Evolutionary conservation across 2,888 invertebrate genomes (phyloP).

Genomic region (Erpobdella octoculata): DNA sequence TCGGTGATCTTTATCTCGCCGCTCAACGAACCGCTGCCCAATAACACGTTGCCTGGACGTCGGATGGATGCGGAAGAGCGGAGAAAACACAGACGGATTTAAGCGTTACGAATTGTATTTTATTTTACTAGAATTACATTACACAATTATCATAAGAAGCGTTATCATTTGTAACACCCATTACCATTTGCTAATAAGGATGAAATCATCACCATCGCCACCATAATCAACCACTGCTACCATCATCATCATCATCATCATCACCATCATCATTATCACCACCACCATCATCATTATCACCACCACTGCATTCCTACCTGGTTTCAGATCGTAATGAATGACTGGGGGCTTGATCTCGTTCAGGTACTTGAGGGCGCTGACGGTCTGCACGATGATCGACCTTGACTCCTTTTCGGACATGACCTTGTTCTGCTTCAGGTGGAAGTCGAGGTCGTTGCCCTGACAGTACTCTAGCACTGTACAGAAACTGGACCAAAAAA

Average conservation of each 20-base stretch:
- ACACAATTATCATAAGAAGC: too few species aligned
- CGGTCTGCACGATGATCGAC: slow-evolving; percentile 98
- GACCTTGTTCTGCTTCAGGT: slow-evolving; percentile 86
- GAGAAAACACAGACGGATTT: too few species aligned
- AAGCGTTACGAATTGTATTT: too few species aligned
- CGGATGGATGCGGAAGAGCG: too few species aligned
- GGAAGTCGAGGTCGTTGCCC: slow-evolving; percentile 99
- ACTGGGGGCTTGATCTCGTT: slow-evolving; percentile 99
- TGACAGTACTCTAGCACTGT: slow-evolving; percentile 99
- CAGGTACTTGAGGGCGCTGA: slow-evolving; percentile 96
- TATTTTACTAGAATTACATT: too few species aligned
- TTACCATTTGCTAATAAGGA: background rate
- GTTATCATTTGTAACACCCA: too few species aligned
- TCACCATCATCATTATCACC: slow-evolving; percentile 9
- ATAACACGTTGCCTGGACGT: slow-evolving; percentile 75
- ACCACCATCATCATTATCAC: slow-evolving; percentile 15
- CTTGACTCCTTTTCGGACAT: slow-evolving; percentile 98
- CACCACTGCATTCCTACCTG: slow-evolving; percentile 62
- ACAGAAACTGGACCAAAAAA: slow-evolving; percentile 65
- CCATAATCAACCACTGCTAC: background rate
- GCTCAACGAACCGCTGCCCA: slow-evolving; percentile 72
- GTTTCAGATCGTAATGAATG: slow-evolving; percentile 98
- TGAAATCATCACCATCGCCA: slow-evolving; percentile 1
- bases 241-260: background rate
- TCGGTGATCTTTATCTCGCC: slow-evolving; percentile 99